Evolutionary conservation across 2,888 invertebrate genomes (phyloP).

Genomic region (Slavum lentiscoides): DNA sequence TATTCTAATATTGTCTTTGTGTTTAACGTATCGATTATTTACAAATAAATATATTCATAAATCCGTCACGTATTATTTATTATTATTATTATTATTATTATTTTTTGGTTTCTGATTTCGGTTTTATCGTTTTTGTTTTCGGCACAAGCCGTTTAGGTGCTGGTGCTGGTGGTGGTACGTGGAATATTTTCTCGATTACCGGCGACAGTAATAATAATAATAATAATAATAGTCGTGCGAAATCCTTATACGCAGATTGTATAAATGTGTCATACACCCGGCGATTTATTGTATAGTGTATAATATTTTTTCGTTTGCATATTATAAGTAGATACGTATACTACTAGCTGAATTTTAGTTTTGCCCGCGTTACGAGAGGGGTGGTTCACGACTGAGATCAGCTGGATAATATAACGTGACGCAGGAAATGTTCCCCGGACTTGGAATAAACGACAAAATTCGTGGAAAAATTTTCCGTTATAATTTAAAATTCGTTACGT

Average conservation of each 20-base stretch:
- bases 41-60: not conserved
- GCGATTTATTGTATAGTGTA: too few species aligned
- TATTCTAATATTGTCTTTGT: constrained; percentile 38
- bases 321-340: too few species aligned
- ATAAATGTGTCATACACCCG: too few species aligned
- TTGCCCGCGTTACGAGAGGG: too few species aligned
- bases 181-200: constrained; percentile 31
- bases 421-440: too few species aligned
- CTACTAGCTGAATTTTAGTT: too few species aligned
- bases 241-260: not conserved
- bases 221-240: constrained; percentile 9
- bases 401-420: too few species aligned
- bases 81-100: constrained; percentile 20
- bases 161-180: not conserved
- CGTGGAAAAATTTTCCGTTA: too few species aligned
- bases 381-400: too few species aligned
- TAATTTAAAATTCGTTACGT: too few species aligned
- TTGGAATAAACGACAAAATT: too few species aligned
- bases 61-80: constrained; percentile 33
- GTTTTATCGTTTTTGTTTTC: constrained; percentile 6
- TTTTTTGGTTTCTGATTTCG: constrained; percentile 13
- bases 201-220: not conserved
- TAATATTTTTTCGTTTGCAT: too few species aligned
- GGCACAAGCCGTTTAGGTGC: constrained; percentile 37
- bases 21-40: constrained; percentile 18